A percentile compares a stretch with the other conserved stretches of the same genome.
These are phyloP conservation scores for Onthophagus taurus DNA, from an alignment of 1,140 invertebrate species.

Conservation along the genomic window DNA sequence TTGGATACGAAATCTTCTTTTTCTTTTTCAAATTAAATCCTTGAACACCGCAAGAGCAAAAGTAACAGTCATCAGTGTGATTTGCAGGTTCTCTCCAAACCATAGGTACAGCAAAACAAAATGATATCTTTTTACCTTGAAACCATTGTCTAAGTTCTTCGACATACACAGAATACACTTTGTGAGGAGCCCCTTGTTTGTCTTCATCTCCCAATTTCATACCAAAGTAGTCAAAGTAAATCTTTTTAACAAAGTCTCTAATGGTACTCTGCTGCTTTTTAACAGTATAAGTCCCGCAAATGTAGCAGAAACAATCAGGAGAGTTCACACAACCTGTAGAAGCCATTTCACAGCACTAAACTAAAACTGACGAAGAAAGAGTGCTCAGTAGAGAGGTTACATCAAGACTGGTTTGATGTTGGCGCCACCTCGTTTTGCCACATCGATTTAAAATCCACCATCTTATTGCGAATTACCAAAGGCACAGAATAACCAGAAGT, in stretches of 20 bases:
- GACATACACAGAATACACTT: too few relatives aligned
- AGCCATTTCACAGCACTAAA: too few relatives aligned
- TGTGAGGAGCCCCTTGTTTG: constrained; percentile 2
- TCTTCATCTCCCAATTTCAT: constrained; percentile 5
- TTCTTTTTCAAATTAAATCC: too few relatives aligned
- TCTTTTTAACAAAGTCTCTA: constrained; percentile 2
- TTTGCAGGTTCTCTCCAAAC: too few relatives aligned
- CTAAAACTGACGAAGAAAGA: constrained; percentile 1
- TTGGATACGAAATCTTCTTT: too few relatives aligned
- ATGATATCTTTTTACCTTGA: neutral
- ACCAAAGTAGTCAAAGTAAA: constrained; percentile 1
- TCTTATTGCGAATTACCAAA: too few relatives aligned
- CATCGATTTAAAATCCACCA: too few relatives aligned
- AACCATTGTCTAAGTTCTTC: too few relatives aligned
- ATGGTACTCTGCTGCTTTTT: constrained; percentile 3
- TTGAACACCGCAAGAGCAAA: too few relatives aligned
- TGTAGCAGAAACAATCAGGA: constrained; percentile 5
- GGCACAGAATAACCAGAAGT: too few relatives aligned
- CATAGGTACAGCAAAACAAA: neutral
- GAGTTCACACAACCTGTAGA: neutral
- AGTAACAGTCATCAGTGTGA: too few relatives aligned
- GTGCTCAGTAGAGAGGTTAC: neutral
- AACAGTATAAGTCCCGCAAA: neutral
- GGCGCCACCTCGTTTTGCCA: too few relatives aligned
- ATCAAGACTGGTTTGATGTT: neutral